phyloP scores from a whole-genome alignment of 2,113 vertebrate species.

The Calidris pugnax region DNA sequence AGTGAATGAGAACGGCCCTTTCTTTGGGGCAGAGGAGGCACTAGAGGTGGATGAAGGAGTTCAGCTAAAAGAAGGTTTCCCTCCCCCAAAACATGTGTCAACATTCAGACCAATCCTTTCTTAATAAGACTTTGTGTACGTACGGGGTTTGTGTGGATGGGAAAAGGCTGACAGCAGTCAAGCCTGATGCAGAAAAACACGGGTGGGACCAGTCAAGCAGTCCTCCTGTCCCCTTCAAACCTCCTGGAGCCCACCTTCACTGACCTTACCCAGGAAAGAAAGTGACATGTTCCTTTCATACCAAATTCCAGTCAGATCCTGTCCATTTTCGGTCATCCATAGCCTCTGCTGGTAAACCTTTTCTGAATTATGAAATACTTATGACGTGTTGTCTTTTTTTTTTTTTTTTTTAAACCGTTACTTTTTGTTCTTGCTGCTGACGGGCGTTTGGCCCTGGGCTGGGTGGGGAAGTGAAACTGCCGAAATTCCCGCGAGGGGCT shows the following conservation, averaged over 20 bases:
- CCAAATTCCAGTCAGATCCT: rapidly evolving
- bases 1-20: conserved; percentile 36
- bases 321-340: not conserved
- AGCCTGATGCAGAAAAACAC: not conserved
- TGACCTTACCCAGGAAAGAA: rapidly evolving
- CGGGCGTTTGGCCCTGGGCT: not conserved
- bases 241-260: not conserved
- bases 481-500: not conserved
- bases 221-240: not conserved
- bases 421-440: not conserved
- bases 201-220: not conserved
- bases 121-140: not conserved
- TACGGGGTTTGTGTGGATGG: not conserved
- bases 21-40: not conserved
- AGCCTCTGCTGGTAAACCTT: not conserved
- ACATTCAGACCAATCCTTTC: conserved; percentile 5
- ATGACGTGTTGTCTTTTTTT: not conserved
- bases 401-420: not conserved
- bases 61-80: conserved; percentile 16
- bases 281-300: not conserved
- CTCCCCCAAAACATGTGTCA: conserved; percentile 21
- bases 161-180: not conserved
- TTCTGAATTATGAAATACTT: not conserved
- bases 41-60: conserved; percentile 29
- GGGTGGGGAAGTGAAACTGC: conserved; percentile 64